Conservation (phyloP, 2,888 invertebrate species). For the Eupithecia centaureata region DNA sequence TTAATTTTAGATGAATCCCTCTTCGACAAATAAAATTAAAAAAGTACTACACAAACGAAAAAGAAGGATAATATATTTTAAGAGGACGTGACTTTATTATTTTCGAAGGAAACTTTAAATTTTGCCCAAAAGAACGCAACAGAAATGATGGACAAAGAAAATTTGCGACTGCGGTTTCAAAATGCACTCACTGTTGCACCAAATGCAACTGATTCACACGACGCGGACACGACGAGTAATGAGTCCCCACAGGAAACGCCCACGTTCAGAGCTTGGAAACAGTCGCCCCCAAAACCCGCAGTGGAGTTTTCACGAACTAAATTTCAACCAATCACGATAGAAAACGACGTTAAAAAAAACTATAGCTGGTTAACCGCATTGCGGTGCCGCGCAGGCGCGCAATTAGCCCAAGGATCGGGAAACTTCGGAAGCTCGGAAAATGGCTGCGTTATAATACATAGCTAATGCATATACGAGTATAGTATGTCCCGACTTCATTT, state of each 20-base stretch:
- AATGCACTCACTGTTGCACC: conserved; percentile 18
- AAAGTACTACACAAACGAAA: not conserved
- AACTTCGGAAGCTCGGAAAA: conserved; percentile 13
- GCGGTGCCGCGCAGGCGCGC: conserved; percentile 13
- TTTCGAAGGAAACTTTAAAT: not conserved
- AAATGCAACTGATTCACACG: conserved; percentile 7
- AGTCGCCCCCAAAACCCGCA: conserved; percentile 16
- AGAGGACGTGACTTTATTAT: not conserved
- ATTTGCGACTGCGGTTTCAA: not conserved
- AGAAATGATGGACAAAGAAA: not conserved
- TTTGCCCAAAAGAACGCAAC: not conserved
- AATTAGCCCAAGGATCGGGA: not conserved
- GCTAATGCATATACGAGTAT: too few relatives aligned
- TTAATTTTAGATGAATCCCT: not conserved
- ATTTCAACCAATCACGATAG: conserved; percentile 7
- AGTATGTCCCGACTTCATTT: conserved; percentile 14
- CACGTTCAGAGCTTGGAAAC: not conserved
- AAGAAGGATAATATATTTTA: not conserved
- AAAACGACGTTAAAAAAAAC: not conserved
- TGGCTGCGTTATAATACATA: not conserved
- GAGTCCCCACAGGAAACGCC: conserved; percentile 11
- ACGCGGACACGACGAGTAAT: conserved; percentile 18
- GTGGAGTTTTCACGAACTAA: conserved; percentile 21
- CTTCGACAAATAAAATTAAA: not conserved
- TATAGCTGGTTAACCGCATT: conserved; percentile 10